Evolutionary conservation across 2,113 vertebrate species (phyloP), one percentile per base, ranked within the genome.

Genomic region (Noturus placidus): DNA sequence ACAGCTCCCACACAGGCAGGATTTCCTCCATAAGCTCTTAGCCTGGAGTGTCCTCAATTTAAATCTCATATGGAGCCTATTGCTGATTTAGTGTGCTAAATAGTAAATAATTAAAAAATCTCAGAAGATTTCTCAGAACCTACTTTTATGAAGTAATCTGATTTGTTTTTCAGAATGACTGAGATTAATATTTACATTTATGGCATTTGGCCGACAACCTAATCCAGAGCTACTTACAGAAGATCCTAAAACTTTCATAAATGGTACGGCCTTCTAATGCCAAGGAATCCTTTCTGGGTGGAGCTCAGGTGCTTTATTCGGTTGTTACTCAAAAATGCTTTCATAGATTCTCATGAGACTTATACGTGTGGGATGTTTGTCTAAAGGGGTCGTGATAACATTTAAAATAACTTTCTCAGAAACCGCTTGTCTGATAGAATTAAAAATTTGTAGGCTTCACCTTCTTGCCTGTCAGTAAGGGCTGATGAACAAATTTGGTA

Each of bases 1-100:
- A 74, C 77, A 65, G 72, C 79, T 88, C 87, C 81, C 83, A 85
- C 33, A 88, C 72, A 84, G 83, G 33, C 78, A 90, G 80, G 79
- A 86, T 84, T 42, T 90, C 84, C 84, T 88, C 84, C 54, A 7
- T 85, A 50, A 74, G 65, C 33, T 67, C 54, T 52, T 65, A 65
- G 81, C 57, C 70, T n/a, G 70, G 57, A 83, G 13, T 82, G 69
- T 56, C 65, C 85, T 15, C 5, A 59, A 56, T 88, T 54, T 46
- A 74, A 20, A 33, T 81, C 54, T 70, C 35, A 81, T 65, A 77
- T 77, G 77, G 33, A 86, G 74, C 63, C 20, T 74, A 82, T 50
- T 82, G 17, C 78, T n/a, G 50, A 56, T 84, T 63, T 87, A 61
- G 56, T 84, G 77, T 52, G 54, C 46, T 5, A 35, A 4, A 19